A percentile compares a stretch with the other conserved stretches of the same genome.
phyloP scores from a whole-genome alignment of 2,113 vertebrate genomes.

The Scalopus aquaticus region DNA sequence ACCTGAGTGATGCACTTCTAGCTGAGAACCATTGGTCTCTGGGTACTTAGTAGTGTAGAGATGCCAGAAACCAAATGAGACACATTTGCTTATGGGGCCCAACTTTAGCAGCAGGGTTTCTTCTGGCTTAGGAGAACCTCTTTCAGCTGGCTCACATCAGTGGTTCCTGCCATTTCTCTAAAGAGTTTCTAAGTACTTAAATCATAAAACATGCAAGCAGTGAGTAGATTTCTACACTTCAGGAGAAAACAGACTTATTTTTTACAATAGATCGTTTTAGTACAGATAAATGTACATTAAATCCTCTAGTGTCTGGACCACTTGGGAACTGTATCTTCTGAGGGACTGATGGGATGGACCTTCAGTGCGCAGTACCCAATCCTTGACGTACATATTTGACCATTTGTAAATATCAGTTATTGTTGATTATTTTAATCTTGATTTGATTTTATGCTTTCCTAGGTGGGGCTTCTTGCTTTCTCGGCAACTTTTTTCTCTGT shows the following conservation, averaged over 20 bases:
- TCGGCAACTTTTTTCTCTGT: conserved; percentile 1
- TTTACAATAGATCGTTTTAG: neutral
- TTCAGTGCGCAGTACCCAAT: neutral
- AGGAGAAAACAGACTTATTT: neutral
- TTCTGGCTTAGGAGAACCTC: neutral
- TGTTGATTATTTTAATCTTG: neutral
- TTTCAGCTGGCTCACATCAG: neutral
- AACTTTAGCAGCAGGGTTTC: neutral
- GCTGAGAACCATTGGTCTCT: neutral
- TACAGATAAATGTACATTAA: neutral
- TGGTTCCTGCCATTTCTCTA: neutral
- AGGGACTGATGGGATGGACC: accelerated
- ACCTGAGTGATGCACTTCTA: neutral
- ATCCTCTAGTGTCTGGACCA: neutral
- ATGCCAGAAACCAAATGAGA: neutral
- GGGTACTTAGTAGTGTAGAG: neutral
- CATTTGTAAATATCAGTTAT: neutral
- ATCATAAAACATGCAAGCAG: neutral
- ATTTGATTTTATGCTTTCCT: neutral
- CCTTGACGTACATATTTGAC: neutral
- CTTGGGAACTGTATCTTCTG: neutral
- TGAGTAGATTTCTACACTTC: neutral
- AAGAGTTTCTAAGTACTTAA: neutral
- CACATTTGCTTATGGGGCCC: neutral
- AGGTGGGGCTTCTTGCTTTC: neutral